These are phyloP conservation scores for Sebastes ruberrimus DNA, from an alignment of 2,797 vertebrate species.

Conservation along the genomic window DNA sequence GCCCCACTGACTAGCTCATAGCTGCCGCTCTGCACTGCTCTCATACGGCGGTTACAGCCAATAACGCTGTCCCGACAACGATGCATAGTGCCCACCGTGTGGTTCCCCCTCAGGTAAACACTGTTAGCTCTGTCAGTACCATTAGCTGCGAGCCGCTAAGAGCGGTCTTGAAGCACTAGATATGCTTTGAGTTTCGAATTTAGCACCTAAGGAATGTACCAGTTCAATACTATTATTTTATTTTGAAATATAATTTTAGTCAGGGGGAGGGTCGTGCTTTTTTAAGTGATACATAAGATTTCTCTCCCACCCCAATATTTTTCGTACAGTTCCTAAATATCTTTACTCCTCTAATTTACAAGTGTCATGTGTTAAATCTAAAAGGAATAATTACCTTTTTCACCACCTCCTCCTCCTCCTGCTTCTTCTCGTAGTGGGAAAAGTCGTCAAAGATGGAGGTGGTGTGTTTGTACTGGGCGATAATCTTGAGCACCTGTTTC, in stretches of 20 bases:
- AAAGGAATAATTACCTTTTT: slow-evolving; percentile 87
- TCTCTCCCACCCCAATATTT: neutral
- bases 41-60: neutral
- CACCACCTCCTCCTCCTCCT: slow-evolving; percentile 98
- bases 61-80: neutral
- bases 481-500: slow-evolving; percentile 97
- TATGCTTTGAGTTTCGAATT: neutral
- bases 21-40: too few relatives aligned
- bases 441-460: slow-evolving; percentile 99
- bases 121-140: too few relatives aligned
- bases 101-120: neutral
- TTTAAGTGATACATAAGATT: neutral
- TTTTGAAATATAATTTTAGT: neutral
- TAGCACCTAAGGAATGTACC: neutral
- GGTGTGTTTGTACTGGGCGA: slow-evolving; percentile 97
- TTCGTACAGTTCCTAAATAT: neutral
- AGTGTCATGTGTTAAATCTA: neutral
- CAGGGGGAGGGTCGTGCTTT: neutral
- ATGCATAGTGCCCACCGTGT: neutral
- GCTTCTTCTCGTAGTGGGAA: slow-evolving; percentile 98
- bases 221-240: neutral
- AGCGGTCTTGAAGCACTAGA: neutral
- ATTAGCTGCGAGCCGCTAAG: neutral
- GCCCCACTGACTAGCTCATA: neutral
- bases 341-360: neutral